A percentile compares a stretch with the other conserved stretches of the same genome.
phyloP scores from a whole-genome alignment of 53 echinoderm and acorn worm genomes.

The Antedon mediterranea region DNA sequence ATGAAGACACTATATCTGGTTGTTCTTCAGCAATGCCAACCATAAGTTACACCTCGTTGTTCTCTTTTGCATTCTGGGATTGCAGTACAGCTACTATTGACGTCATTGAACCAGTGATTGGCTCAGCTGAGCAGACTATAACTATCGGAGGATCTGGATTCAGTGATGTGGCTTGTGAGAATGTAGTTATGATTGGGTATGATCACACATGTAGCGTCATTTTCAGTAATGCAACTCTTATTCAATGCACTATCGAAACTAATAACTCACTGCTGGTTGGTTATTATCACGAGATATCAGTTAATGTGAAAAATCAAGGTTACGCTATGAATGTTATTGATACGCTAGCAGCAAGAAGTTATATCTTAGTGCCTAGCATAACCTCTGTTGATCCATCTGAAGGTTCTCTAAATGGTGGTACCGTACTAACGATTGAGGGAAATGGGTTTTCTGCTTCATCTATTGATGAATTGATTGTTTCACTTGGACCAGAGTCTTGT shows the following conservation, averaged over 20 bases:
- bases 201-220: constrained; percentile 26
- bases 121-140: constrained; percentile 40
- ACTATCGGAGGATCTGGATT: constrained; percentile 63
- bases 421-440: constrained; percentile 38
- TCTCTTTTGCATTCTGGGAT: constrained; percentile 51
- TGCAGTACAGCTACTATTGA: constrained; percentile 60
- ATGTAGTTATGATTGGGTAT: constrained; percentile 38
- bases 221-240: constrained; percentile 5
- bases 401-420: constrained; percentile 68
- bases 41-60: constrained; percentile 9
- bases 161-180: constrained; percentile 38
- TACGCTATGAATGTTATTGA: constrained; percentile 28
- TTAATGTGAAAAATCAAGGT: constrained; percentile 60
- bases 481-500: constrained; percentile 34
- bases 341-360: constrained; percentile 22
- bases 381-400: constrained; percentile 20
- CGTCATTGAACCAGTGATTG: constrained; percentile 33
- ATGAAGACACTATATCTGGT: constrained; percentile 1
- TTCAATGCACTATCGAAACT: constrained; percentile 43
- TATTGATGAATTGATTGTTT: constrained; percentile 18
- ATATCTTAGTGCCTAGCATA: constrained; percentile 39
- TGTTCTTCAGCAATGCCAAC: constrained; percentile 16
- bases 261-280: constrained; percentile 30
- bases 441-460: constrained; percentile 42
- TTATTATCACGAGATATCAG: constrained; percentile 20